Conservation (phyloP, 2,797 vertebrate genomes). For the Mormyrops attenuatus region DNA sequence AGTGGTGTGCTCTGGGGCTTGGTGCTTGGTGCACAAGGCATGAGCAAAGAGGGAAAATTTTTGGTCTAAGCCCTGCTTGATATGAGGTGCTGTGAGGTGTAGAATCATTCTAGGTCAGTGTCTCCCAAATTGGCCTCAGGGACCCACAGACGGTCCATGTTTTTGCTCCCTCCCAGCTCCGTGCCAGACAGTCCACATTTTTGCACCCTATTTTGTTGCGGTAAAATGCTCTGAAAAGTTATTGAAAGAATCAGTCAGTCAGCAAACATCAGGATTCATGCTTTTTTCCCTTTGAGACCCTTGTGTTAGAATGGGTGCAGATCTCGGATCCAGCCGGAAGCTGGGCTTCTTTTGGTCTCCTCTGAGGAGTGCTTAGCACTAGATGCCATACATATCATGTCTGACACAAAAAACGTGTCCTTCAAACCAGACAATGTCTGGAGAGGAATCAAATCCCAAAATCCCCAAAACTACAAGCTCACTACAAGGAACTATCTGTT, state of each 20-base stretch:
- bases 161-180: neutral
- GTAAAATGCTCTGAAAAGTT: neutral
- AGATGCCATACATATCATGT: neutral
- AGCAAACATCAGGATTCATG: neutral
- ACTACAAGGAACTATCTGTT: slow-evolving; percentile 19
- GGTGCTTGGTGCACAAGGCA: neutral
- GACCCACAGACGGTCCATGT: neutral
- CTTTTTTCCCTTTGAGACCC: neutral
- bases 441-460: slow-evolving; percentile 19
- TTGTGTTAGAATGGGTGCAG: neutral
- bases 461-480: neutral
- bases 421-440: slow-evolving; percentile 18
- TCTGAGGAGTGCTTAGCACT: neutral
- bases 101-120: neutral
- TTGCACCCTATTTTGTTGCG: neutral
- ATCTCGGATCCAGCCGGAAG: neutral
- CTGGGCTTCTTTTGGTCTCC: neutral
- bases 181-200: neutral
- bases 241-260: neutral
- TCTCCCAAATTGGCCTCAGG: neutral
- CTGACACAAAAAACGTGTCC: slow-evolving; percentile 10
- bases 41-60: neutral
- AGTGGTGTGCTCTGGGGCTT: neutral
- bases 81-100: neutral
- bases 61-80: neutral